These are phyloP conservation scores for Encarsia formosa DNA, from an alignment of 2,888 invertebrate genomes.

Conservation along the genomic window DNA sequence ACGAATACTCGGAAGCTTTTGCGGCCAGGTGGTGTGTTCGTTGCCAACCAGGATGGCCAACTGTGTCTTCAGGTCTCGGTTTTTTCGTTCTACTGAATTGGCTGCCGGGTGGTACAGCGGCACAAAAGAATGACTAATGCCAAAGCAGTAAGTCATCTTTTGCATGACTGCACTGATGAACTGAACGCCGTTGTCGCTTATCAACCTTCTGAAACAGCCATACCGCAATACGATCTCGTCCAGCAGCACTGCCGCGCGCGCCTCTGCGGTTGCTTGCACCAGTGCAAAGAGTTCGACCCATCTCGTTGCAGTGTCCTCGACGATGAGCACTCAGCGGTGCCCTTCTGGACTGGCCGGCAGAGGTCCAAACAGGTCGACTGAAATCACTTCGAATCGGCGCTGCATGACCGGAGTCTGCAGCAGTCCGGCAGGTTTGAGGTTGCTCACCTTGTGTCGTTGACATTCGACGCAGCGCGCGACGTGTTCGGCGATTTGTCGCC, in stretches of 20 bases:
- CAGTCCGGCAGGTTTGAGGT: constrained; percentile 40
- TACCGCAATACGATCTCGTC: too few species aligned
- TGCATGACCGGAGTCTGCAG: constrained; percentile 34
- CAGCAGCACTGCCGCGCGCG: constrained; percentile 34
- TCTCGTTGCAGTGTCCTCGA: constrained; percentile 28
- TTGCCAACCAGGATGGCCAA: constrained; percentile 34
- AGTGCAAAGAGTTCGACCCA: constrained; percentile 43
- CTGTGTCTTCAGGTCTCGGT: constrained; percentile 40
- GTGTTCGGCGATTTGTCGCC: constrained; percentile 15
- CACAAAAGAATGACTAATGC: constrained; percentile 25
- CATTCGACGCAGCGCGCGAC: constrained; percentile 35
- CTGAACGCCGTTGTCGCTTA: constrained; percentile 43
- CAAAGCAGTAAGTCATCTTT: constrained; percentile 32
- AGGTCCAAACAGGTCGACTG: constrained; percentile 40
- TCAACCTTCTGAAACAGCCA: constrained; percentile 37
- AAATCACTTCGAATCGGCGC: constrained; percentile 37
- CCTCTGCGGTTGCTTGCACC: constrained; percentile 34
- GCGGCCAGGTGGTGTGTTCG: constrained; percentile 37
- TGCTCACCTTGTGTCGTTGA: constrained; percentile 38
- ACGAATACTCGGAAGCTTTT: constrained; percentile 39
- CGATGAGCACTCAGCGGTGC: constrained; percentile 28
- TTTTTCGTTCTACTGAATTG: constrained; percentile 40
- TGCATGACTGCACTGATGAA: constrained; percentile 43
- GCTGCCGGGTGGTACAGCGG: constrained; percentile 43
- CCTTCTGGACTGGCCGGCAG: constrained; percentile 18